Evolutionary conservation across 2,797 vertebrate species (phyloP).

Genomic region (Sphenopsis melanotis): DNA sequence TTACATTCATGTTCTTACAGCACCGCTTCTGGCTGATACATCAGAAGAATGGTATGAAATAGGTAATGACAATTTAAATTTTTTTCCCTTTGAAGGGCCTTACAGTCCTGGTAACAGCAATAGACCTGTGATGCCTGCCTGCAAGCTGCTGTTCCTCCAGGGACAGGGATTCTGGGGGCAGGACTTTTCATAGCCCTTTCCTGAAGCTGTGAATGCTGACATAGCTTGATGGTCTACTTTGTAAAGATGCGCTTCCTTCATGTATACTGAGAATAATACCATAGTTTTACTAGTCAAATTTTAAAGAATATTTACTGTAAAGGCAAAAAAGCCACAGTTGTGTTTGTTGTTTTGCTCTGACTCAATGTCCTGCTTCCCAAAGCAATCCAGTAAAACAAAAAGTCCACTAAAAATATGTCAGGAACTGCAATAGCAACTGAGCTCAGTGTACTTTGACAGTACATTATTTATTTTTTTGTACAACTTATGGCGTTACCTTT

Average conservation of each 20-base stretch:
- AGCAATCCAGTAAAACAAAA: neutral
- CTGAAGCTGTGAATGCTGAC: neutral
- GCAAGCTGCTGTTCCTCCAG: neutral
- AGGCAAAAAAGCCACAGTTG: neutral
- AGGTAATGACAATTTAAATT: conserved; percentile 71
- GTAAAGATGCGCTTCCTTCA: neutral
- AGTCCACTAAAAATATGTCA: neutral
- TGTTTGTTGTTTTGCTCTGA: neutral
- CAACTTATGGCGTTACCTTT: conserved; percentile 2
- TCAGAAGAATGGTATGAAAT: conserved; percentile 86
- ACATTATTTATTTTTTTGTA: neutral
- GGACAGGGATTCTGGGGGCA: neutral
- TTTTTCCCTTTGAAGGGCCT: neutral
- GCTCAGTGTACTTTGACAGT: accelerated
- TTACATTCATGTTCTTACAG: conserved; percentile 95
- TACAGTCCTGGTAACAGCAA: neutral
- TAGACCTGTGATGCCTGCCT: neutral
- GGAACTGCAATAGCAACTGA: neutral
- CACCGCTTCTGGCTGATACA: conserved; percentile 91
- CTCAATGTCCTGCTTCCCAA: neutral
- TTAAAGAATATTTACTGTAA: neutral
- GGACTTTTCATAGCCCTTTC: neutral
- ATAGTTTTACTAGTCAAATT: neutral
- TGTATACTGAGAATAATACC: too few species aligned
- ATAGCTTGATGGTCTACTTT: neutral